Evolutionary conservation across 2,888 invertebrate genomes (phyloP), one percentile per base, ranked within the genome.

Genomic region (Sinohyriopsis cumingii): DNA sequence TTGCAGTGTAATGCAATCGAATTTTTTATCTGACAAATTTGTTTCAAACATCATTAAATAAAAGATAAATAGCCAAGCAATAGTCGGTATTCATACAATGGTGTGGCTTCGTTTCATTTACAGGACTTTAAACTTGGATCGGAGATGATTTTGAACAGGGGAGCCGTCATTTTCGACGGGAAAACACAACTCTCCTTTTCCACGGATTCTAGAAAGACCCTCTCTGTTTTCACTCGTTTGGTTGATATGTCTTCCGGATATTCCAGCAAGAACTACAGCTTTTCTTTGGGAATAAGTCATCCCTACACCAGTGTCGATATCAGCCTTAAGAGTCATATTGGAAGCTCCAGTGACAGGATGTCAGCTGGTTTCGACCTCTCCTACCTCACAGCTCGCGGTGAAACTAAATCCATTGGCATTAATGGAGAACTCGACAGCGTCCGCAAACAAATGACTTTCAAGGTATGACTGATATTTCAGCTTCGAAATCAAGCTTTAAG

Each of bases 241-340:
- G 80, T 79, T 61, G 80, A 83, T 62, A 74, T 78, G 18, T 78
- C 84, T 5, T 53, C 25, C 59, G 69, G 65, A 19, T 70, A 62
- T 24, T 68, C 68, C 56, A 69, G 76, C 54, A 78, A 76, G 28
- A 84, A 84, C 71, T 83, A 82, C 74, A 84, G 76, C 55, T 71
- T 83, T 45, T 69, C 60, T 25, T 61, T 84, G 12, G 81, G 77
- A 12, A 61, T 86, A 3, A 75, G 77, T 22, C 87, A 87, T 63
- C 84, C 84, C 24, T 76, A 73, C 68, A 83, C 82, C 55, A 76
- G 77, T 28, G 77, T 84, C 19, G 86, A 86, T 69, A 69, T 85
- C 9, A 67, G 80, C 63, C 53, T 84, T 55, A 70, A 71, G 18
- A 81, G 81, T 18, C 77, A 81, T 65, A 33, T 80, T 33, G 80